A percentile compares a stretch with the other conserved stretches of the same genome.
Conservation (phyloP, 2,113 vertebrate genomes). For the Labeo rohita region DNA sequence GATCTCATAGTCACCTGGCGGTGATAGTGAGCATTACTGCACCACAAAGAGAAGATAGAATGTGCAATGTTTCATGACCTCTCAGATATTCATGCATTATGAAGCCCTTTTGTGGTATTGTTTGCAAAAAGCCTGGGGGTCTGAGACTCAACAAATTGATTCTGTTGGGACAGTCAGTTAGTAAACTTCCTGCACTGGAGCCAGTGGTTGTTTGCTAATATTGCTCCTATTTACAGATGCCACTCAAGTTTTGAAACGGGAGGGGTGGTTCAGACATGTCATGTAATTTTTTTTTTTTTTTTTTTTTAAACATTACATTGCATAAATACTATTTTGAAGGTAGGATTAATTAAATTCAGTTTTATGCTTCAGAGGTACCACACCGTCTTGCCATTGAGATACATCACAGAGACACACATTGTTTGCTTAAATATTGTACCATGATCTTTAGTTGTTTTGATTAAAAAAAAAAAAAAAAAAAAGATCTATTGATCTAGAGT, state of each 20-base stretch:
- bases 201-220: neutral
- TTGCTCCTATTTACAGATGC: neutral
- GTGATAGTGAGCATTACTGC: neutral
- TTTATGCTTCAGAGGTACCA: neutral
- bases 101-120: neutral
- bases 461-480: neutral
- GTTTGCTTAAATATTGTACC: neutral
- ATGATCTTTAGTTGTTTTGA: neutral
- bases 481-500: neutral
- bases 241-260: neutral
- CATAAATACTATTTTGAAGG: neutral
- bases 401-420: neutral
- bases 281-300: neutral
- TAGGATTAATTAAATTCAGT: neutral
- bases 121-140: neutral
- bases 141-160: neutral
- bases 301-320: too few species aligned
- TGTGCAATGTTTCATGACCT: neutral
- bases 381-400: neutral
- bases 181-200: neutral
- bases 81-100: neutral
- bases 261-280: neutral
- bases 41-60: neutral
- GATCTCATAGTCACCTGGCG: slow-evolving; percentile 28
- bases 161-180: neutral